These are phyloP conservation scores for Erinaceus europaeus DNA, from an alignment of 2,113 vertebrate genomes.

Conservation along the genomic window DNA sequence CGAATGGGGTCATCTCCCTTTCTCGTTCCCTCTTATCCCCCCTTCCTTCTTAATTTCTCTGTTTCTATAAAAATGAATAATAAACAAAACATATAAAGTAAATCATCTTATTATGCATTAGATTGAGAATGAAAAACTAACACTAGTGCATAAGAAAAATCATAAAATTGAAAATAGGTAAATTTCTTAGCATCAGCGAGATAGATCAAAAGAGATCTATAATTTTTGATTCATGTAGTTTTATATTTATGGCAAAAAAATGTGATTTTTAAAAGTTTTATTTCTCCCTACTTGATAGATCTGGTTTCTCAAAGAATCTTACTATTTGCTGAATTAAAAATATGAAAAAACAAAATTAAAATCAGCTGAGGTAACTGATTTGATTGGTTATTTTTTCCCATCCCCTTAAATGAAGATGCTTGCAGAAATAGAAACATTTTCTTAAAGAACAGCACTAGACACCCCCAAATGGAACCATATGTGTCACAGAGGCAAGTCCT, in stretches of 20 bases:
- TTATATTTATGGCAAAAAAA: background rate
- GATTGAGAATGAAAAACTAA: background rate
- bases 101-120: background rate
- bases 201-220: background rate
- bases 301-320: background rate
- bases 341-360: constrained; percentile 55
- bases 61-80: no score
- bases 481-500: constrained; percentile 4
- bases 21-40: no score
- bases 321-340: constrained; percentile 16
- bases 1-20: no score
- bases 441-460: background rate
- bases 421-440: constrained; percentile 50
- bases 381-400: constrained; percentile 45
- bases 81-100: no score
- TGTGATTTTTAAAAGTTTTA: background rate
- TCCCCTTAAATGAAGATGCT: constrained; percentile 15
- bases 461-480: constrained; percentile 58
- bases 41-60: no score
- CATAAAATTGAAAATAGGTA: background rate
- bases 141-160: background rate
- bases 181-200: background rate
- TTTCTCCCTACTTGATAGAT: background rate
- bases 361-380: constrained; percentile 1
- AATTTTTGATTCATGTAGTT: background rate